Evolutionary conservation across 1,140 invertebrate species (phyloP).

Genomic region (Solenopsis fugax): DNA sequence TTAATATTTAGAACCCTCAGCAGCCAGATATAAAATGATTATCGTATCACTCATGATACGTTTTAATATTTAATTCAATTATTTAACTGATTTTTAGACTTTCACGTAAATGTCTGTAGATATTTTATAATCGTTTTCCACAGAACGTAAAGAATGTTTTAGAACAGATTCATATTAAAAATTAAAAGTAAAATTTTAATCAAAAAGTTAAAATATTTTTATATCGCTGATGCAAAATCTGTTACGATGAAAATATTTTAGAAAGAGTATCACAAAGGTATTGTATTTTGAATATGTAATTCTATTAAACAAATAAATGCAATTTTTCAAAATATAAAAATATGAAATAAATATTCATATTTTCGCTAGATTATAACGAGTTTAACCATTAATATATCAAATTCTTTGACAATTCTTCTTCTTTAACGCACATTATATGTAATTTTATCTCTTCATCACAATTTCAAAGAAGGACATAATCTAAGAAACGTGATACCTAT

Average conservation of each 20-base stretch:
- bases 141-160: background rate
- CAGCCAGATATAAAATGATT: background rate
- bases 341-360: background rate
- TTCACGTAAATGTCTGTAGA: background rate
- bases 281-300: background rate
- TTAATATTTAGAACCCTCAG: background rate
- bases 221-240: background rate
- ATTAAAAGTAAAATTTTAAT: background rate
- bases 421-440: too few species aligned
- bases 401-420: too few species aligned
- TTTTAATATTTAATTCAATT: conserved; percentile 25
- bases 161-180: background rate
- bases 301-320: background rate
- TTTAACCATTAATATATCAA: too few species aligned
- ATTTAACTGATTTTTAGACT: background rate
- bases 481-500: too few species aligned
- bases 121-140: background rate
- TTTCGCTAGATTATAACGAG: too few species aligned
- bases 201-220: background rate
- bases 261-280: too few species aligned
- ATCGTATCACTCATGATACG: background rate
- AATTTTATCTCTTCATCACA: too few species aligned
- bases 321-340: background rate
- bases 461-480: too few species aligned
- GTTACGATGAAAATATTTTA: background rate